Percentiles rank a stretch among this genome's conserved stretches.
Conservation (phyloP, 2,888 invertebrate species). For the Gymnocheta viridis region DNA sequence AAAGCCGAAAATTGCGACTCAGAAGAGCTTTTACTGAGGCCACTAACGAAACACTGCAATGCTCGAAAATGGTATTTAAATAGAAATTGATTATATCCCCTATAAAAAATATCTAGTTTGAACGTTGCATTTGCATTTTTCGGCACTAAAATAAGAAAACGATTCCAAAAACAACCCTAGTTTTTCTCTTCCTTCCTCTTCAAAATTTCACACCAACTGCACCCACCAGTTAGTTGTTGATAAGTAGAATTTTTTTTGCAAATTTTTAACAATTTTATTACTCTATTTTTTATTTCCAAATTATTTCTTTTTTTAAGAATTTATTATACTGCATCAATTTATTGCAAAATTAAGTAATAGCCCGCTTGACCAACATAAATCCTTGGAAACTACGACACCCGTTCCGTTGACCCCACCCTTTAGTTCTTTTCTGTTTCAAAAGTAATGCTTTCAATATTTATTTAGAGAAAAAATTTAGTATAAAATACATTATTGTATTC, state of each 20-base stretch:
- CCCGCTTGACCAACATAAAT: neutral
- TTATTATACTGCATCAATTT: slow-evolving; percentile 24
- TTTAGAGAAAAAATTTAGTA: neutral
- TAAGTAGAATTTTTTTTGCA: slow-evolving; percentile 28
- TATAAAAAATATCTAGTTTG: slow-evolving; percentile 41
- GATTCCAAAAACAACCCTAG: neutral
- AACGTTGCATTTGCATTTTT: slow-evolving; percentile 44
- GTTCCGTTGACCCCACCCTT: neutral
- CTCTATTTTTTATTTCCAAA: neutral
- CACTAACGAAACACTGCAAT: slow-evolving; percentile 92
- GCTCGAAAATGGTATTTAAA: slow-evolving; percentile 91
- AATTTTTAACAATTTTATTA: neutral
- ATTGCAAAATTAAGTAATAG: slow-evolving; percentile 5
- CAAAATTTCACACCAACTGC: slow-evolving; percentile 40
- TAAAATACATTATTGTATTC: neutral
- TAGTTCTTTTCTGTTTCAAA: neutral
- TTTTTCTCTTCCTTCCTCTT: neutral
- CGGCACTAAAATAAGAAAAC: slow-evolving; percentile 38
- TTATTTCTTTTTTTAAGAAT: slow-evolving; percentile 2
- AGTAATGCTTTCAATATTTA: slow-evolving; percentile 28
- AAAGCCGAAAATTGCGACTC: slow-evolving; percentile 92
- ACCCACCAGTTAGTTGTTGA: no score
- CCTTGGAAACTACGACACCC: neutral
- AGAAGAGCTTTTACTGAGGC: slow-evolving; percentile 95
- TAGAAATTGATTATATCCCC: slow-evolving; percentile 29